These are phyloP conservation scores for Zonotrichia leucophrys DNA, from an alignment of 2,113 vertebrate species.

Conservation along the genomic window DNA sequence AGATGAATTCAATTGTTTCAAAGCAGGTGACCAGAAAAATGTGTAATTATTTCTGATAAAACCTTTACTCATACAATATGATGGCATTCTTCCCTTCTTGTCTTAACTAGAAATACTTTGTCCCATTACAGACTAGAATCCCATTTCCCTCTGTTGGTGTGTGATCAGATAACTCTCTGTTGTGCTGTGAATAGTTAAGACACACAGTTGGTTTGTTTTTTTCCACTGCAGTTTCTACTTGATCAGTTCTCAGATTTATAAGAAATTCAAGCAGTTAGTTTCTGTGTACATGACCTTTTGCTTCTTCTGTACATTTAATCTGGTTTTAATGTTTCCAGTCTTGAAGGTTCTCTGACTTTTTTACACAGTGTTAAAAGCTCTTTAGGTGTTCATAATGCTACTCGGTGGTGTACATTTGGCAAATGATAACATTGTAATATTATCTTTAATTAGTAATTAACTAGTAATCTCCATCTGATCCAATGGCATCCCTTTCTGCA, in stretches of 20 bases:
- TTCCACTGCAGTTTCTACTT: not conserved
- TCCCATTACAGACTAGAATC: not conserved
- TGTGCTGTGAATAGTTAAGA: not conserved
- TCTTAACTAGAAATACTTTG: not conserved
- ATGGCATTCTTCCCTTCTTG: not conserved
- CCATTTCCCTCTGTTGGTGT: not conserved
- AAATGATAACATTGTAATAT: not conserved
- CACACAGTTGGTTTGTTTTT: not conserved
- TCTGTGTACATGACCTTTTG: not conserved
- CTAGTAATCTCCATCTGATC: not conserved
- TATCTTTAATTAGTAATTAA: not conserved
- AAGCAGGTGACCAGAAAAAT: not conserved
- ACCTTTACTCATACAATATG: not conserved
- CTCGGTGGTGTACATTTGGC: not conserved
- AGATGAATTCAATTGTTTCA: not conserved
- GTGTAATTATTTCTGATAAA: not conserved
- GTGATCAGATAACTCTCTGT: not conserved
- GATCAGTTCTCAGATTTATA: not conserved
- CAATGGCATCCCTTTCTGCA: not conserved
- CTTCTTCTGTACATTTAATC: not conserved
- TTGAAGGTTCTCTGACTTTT: not conserved
- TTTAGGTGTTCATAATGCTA: not conserved
- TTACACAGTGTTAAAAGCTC: not conserved
- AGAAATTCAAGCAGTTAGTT: not conserved
- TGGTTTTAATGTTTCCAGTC: not conserved